These are phyloP conservation scores for Aselliscus stoliczkanus DNA, from an alignment of 2,797 vertebrate species.

Conservation along the genomic window DNA sequence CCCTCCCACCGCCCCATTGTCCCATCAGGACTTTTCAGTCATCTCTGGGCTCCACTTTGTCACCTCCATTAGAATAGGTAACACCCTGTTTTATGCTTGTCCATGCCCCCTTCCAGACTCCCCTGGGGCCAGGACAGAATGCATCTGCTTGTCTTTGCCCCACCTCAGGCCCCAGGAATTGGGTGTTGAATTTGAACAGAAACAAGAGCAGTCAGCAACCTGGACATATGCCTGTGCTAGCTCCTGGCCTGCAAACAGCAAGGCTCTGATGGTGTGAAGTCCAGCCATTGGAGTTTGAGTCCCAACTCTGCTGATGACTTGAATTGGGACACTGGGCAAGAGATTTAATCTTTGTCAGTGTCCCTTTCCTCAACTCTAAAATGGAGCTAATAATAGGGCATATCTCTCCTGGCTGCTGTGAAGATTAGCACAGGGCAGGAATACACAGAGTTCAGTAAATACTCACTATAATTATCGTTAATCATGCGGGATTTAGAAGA, in stretches of 20 bases:
- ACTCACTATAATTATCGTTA: neutral
- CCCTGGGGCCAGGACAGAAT: accelerated
- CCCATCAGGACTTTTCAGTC: neutral
- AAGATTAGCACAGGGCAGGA: slow-evolving; percentile 44
- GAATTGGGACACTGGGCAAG: neutral
- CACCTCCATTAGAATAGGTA: neutral
- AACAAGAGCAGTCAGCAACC: neutral
- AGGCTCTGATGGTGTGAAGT: neutral
- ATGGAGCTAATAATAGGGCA: slow-evolving; percentile 34
- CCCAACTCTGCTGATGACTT: neutral
- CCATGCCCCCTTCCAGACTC: neutral
- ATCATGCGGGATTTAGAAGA: slow-evolving; percentile 33
- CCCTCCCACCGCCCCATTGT: accelerated
- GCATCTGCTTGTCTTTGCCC: neutral
- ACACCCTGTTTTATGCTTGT: neutral
- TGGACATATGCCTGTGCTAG: neutral
- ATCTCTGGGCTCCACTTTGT: neutral
- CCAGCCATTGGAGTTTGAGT: neutral
- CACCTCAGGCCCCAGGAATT: neutral
- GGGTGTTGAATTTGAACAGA: neutral
- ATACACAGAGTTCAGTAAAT: neutral
- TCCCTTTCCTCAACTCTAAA: neutral
- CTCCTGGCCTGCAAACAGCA: neutral
- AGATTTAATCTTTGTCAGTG: neutral
- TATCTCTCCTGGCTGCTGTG: neutral